Conservation (phyloP, 2,888 invertebrate species). For the Polyommatus icarus region DNA sequence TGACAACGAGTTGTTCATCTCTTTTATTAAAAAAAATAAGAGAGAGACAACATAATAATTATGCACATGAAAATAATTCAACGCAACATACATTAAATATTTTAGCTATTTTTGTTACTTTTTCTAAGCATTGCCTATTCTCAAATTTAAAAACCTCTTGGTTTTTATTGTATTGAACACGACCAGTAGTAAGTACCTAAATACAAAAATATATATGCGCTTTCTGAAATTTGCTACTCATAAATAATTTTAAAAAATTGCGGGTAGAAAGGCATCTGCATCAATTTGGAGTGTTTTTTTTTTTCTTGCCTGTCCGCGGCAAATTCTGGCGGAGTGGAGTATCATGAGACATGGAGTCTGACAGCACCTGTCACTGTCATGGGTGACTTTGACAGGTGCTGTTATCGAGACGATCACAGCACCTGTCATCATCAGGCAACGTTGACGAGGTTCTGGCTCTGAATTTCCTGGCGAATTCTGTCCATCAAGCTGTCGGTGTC, state of each 20-base stretch:
- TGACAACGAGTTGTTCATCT: background rate
- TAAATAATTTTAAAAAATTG: background rate
- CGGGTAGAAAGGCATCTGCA: background rate
- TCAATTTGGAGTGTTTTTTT: background rate
- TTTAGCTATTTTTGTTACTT: background rate
- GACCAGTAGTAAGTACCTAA: background rate
- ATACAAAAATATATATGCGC: background rate
- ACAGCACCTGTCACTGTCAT: background rate
- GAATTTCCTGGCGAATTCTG: conserved; percentile 48
- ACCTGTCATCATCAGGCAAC: conserved; percentile 52
- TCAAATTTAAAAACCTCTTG: background rate
- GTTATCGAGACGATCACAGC: conserved; percentile 5
- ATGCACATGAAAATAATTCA: background rate
- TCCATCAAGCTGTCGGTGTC: conserved; percentile 60
- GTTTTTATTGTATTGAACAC: conserved; percentile 4
- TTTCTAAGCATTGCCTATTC: background rate
- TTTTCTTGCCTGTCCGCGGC: background rate
- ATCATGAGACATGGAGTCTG: background rate
- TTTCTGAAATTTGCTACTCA: background rate
- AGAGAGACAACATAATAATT: background rate
- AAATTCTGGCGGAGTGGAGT: background rate
- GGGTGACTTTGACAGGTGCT: background rate
- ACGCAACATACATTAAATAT: background rate
- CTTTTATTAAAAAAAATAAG: conserved; percentile 1
- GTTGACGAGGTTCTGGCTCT: conserved; percentile 49